Conservation (phyloP, 2,113 vertebrate species). For the Alligator mississippiensis region DNA sequence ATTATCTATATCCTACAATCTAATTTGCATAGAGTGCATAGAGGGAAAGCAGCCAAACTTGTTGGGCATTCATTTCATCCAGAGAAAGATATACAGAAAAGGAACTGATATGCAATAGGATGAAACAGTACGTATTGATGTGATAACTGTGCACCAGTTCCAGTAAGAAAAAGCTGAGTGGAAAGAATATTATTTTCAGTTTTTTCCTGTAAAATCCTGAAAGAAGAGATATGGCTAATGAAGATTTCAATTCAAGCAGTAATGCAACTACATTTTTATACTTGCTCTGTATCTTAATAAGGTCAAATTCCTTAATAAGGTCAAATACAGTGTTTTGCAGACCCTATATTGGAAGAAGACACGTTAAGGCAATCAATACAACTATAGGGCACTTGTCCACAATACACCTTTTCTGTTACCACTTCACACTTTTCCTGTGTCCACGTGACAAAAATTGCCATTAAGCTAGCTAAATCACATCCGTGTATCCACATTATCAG, state of each 20-base stretch:
- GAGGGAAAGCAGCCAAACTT: neutral
- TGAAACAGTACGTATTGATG: neutral
- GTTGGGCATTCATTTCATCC: neutral
- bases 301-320: neutral
- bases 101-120: neutral
- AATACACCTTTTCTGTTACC: too few species aligned
- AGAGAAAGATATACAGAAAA: neutral
- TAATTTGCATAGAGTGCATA: neutral
- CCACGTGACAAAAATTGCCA: too few species aligned
- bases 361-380: neutral
- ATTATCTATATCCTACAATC: neutral
- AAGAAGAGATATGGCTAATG: neutral
- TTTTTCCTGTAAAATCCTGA: neutral
- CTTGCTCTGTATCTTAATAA: neutral
- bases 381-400: neutral
- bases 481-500: too few species aligned
- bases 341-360: rapidly evolving
- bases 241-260: neutral
- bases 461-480: too few species aligned
- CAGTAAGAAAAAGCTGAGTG: rapidly evolving
- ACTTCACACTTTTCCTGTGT: too few species aligned
- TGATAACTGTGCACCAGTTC: neutral
- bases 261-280: neutral
- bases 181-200: rapidly evolving
- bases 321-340: neutral